phyloP scores from a whole-genome alignment of 2,797 vertebrate species.

The Sebastes steindachneri region DNA sequence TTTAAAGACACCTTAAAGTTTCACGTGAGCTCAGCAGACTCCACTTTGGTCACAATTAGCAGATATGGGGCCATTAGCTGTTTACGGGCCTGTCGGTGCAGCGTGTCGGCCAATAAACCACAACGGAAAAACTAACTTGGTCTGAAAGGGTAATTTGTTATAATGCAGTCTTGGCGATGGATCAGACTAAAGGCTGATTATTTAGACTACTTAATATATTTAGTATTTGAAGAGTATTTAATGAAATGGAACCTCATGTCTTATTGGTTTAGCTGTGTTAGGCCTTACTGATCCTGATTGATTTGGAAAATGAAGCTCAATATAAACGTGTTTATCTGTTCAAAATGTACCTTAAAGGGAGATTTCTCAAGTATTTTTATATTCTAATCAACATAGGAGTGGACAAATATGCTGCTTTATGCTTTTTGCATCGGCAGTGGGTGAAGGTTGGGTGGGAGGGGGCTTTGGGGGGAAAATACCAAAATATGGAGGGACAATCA shows the following conservation, averaged over 20 bases:
- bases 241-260: neutral
- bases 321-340: neutral
- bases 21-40: slow-evolving; percentile 20
- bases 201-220: neutral
- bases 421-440: too few species aligned
- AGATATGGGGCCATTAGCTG: slow-evolving; percentile 36
- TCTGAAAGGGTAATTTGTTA: slow-evolving; percentile 18
- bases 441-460: too few species aligned
- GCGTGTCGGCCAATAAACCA: slow-evolving; percentile 40
- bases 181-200: neutral
- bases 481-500: too few species aligned
- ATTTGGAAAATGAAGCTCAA: neutral
- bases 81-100: slow-evolving; percentile 41
- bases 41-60: slow-evolving; percentile 37
- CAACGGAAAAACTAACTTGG: slow-evolving; percentile 38
- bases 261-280: neutral
- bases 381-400: too few species aligned
- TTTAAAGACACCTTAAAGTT: slow-evolving; percentile 14
- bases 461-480: too few species aligned
- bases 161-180: neutral
- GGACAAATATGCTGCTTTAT: too few species aligned
- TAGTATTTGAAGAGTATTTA: neutral
- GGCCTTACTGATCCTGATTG: neutral
- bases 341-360: too few species aligned
- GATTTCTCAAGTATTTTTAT: too few species aligned